Percentiles rank a stretch among this genome's conserved stretches.
Evolutionary conservation across 2,888 invertebrate species (phyloP).

Genomic region (Drosophila kanekoi): DNA sequence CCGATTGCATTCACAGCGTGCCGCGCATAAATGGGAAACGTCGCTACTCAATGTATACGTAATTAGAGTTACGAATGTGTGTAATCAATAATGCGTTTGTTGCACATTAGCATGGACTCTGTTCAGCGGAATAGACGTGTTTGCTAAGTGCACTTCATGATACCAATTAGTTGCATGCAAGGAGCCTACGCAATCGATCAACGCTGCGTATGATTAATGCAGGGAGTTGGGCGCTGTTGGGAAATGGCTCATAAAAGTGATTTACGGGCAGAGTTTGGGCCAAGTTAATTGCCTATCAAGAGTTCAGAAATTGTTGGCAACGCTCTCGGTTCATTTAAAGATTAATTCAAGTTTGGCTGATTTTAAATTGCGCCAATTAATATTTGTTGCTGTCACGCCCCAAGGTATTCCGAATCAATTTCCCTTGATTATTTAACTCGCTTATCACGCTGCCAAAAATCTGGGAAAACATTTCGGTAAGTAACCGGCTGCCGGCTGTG

Average conservation of each 20-base stretch:
- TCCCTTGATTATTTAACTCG: conserved; percentile 47
- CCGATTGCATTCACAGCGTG: too few relatives aligned
- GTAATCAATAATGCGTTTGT: neutral
- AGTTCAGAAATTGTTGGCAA: conserved; percentile 23
- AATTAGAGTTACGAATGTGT: neutral
- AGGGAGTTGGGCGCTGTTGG: neutral
- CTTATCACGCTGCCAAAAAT: conserved; percentile 31
- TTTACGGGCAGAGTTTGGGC: conserved; percentile 41
- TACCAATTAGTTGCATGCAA: conserved; percentile 38
- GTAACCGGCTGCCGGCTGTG: conserved; percentile 5
- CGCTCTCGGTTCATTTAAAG: conserved; percentile 31
- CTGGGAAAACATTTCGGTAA: conserved; percentile 42
- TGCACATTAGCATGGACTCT: neutral
- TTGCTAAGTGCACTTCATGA: conserved; percentile 19
- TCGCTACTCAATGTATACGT: too few relatives aligned
- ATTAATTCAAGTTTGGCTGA: conserved; percentile 54
- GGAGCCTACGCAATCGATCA: conserved; percentile 10
- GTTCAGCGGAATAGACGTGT: neutral
- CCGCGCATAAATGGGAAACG: too few relatives aligned
- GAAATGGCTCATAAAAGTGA: conserved; percentile 44
- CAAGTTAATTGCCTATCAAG: conserved; percentile 48
- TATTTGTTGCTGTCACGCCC: conserved; percentile 49
- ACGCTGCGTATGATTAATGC: conserved; percentile 67
- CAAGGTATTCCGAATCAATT: conserved; percentile 48
- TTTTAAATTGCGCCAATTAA: conserved; percentile 57